Percentiles rank a stretch among this genome's conserved stretches.
phyloP scores from a whole-genome alignment of 2,888 invertebrate genomes.

The Aricia artaxerxes region DNA sequence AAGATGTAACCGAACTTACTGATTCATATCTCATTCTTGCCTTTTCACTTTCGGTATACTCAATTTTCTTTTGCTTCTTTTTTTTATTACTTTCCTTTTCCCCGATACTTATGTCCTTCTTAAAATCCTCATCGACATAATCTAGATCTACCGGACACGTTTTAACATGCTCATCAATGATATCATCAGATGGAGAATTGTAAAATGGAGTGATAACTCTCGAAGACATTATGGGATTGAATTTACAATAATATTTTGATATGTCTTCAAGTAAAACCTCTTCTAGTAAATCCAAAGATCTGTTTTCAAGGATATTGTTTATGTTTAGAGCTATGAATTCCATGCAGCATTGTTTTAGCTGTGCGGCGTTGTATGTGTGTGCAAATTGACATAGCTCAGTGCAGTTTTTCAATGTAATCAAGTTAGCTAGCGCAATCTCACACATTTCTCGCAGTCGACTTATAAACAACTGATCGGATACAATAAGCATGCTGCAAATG shows the following conservation, averaged over 20 bases:
- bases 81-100: conserved; percentile 50
- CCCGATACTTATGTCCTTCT: conserved; percentile 66
- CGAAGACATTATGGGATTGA: conserved; percentile 81
- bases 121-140: conserved; percentile 74
- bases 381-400: conserved; percentile 88
- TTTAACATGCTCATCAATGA: conserved; percentile 65
- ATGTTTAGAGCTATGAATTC: conserved; percentile 90
- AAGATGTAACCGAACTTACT: conserved; percentile 66
- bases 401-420: conserved; percentile 87
- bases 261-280: conserved; percentile 82
- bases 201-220: conserved; percentile 85
- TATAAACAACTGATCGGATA: conserved; percentile 90
- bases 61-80: conserved; percentile 73
- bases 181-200: conserved; percentile 82
- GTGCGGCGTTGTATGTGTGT: conserved; percentile 86
- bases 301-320: conserved; percentile 84
- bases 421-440: conserved; percentile 82
- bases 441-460: conserved; percentile 85
- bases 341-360: conserved; percentile 86
- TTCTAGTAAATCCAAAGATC: conserved; percentile 83
- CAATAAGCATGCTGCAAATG: conserved; percentile 86
- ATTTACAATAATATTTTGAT: conserved; percentile 83
- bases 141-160: conserved; percentile 70
- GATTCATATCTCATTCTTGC: conserved; percentile 67
- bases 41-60: conserved; percentile 71